These are phyloP conservation scores for Invenusta paracnida DNA, from an alignment of 2,888 invertebrate species.

Conservation along the genomic window DNA sequence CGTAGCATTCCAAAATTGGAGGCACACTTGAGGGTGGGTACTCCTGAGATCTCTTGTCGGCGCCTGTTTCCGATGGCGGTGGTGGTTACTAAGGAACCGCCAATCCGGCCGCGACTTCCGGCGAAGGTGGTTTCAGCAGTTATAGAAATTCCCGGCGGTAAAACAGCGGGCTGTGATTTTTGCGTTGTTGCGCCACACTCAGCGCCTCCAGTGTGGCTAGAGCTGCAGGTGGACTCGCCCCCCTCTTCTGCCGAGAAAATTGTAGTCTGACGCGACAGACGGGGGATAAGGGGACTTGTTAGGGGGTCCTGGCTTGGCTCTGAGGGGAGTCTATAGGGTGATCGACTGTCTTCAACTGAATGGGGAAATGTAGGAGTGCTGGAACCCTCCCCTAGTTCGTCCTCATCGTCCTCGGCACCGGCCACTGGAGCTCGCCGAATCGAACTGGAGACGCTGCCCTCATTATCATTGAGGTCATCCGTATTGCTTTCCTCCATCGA, in stretches of 20 bases:
- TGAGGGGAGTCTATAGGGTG: too few relatives aligned
- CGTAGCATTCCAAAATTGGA: not conserved
- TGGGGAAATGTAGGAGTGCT: too few relatives aligned
- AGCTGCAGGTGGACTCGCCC: not conserved
- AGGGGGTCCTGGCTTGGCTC: too few relatives aligned
- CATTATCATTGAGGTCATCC: not conserved
- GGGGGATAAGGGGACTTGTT: not conserved
- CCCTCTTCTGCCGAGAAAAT: not conserved
- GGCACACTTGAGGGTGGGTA: constrained; percentile 24
- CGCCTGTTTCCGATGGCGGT: too few relatives aligned
- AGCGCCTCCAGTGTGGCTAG: not conserved
- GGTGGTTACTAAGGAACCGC: too few relatives aligned
- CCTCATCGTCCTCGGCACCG: not conserved
- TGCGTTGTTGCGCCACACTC: not conserved
- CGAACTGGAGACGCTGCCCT: not conserved
- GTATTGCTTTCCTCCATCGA: not conserved
- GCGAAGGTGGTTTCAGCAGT: too few relatives aligned
- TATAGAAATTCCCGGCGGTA: not conserved
- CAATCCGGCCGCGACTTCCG: not conserved
- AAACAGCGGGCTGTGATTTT: not conserved
- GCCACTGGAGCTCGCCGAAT: too few relatives aligned
- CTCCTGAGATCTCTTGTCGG: not conserved
- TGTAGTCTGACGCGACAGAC: not conserved
- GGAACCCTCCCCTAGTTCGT: too few relatives aligned
- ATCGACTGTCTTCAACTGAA: too few relatives aligned